A percentile compares a stretch with the other conserved stretches of the same genome.
phyloP scores from a whole-genome alignment of 2,113 vertebrate genomes.

The Nannobrachium achirus region DNA sequence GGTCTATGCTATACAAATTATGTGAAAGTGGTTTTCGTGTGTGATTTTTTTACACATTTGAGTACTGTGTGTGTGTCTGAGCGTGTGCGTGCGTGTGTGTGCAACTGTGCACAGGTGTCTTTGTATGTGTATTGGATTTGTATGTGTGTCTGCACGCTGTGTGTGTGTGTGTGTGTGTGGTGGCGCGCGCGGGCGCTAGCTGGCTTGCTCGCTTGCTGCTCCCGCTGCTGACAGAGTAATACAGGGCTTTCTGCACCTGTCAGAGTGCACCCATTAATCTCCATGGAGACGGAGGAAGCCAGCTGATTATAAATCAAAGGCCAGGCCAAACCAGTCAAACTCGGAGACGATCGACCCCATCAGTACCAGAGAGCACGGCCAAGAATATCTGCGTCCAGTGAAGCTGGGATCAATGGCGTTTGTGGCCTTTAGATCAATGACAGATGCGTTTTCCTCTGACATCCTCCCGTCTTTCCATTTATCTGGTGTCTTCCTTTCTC shows the following conservation, averaged over 20 bases:
- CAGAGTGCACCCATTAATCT: conserved; percentile 72
- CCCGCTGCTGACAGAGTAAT: conserved; percentile 73
- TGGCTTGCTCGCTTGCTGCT: no score
- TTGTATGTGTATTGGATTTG: no score
- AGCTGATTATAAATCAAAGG: conserved; percentile 63
- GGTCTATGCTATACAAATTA: no score
- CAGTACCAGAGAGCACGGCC: conserved; percentile 3
- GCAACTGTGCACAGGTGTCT: no score
- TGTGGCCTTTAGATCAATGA: conserved; percentile 13
- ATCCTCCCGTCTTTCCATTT: background rate
- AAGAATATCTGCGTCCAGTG: background rate
- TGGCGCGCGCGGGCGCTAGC: no score
- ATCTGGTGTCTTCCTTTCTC: background rate
- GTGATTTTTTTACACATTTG: no score
- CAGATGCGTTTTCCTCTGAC: conserved; percentile 1
- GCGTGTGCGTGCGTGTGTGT: no score
- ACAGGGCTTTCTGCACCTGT: conserved; percentile 74
- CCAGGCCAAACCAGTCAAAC: conserved; percentile 15
- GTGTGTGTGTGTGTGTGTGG: no score
- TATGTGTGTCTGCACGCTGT: no score
- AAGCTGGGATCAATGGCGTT: no score
- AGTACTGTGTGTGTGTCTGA: no score
- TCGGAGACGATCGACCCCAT: conserved; percentile 5
- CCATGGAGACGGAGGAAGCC: conserved; percentile 71
- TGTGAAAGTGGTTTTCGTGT: no score